Evolutionary conservation across 2,113 vertebrate genomes (phyloP).

Genomic region (Scartelaos histophorus): DNA sequence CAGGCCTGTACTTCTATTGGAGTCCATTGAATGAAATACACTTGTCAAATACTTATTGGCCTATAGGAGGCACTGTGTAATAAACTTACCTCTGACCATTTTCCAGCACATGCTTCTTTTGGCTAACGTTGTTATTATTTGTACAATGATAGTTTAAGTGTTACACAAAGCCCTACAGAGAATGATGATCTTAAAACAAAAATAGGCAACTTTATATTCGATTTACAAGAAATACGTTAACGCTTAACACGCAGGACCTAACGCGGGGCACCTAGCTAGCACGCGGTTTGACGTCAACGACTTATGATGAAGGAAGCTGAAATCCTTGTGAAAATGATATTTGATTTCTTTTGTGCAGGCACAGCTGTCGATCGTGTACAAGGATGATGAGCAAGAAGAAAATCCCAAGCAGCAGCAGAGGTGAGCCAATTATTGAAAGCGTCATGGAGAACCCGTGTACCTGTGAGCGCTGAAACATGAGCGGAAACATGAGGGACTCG

Average conservation of each 20-base stretch:
- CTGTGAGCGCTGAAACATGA: too few species aligned
- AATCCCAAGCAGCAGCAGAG: neutral
- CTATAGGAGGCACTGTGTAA: conserved; percentile 1
- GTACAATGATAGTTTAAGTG: neutral
- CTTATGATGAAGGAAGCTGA: neutral
- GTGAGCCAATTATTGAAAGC: too few species aligned
- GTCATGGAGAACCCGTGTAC: too few species aligned
- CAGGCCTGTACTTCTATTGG: neutral
- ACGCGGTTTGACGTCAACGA: neutral
- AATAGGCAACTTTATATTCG: neutral
- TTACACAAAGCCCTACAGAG: neutral
- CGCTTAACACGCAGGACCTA: neutral
- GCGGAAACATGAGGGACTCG: too few species aligned
- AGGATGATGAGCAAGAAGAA: neutral
- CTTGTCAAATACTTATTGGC: neutral
- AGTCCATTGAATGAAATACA: neutral
- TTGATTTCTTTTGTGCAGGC: neutral
- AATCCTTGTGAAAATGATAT: too few species aligned
- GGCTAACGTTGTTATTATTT: neutral
- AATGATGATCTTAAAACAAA: neutral
- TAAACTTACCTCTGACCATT: neutral
- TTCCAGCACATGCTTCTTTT: neutral
- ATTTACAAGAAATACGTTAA: neutral
- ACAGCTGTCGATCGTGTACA: neutral
- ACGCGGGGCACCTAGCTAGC: neutral